Conservation (phyloP, 2,797 vertebrate species). For the Botia kubotai region DNA sequence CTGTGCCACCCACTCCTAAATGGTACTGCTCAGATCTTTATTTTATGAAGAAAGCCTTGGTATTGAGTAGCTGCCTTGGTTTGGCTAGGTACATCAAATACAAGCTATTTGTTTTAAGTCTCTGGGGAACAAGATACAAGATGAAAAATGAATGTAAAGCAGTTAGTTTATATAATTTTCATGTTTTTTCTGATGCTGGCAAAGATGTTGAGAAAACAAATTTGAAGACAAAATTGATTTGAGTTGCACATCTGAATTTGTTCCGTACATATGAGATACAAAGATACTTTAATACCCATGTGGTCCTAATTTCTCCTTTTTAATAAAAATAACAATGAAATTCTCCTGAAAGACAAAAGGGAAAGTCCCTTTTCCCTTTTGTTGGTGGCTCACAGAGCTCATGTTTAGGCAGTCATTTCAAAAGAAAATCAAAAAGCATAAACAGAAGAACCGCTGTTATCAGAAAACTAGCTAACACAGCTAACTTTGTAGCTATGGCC, state of each 20-base stretch:
- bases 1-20: constrained; percentile 67
- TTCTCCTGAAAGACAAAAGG: neutral
- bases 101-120: neutral
- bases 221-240: too few relatives aligned
- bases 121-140: neutral
- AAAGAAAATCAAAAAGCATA: neutral
- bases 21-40: constrained; percentile 61
- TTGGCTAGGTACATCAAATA: constrained; percentile 34
- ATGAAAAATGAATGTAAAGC: too few relatives aligned
- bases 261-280: neutral
- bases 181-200: neutral
- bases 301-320: neutral
- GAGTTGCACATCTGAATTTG: too few relatives aligned
- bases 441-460: neutral
- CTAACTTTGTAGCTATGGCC: constrained; percentile 10
- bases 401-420: neutral
- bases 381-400: neutral
- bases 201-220: neutral
- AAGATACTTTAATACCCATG: neutral
- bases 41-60: constrained; percentile 42
- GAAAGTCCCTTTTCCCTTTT: neutral
- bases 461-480: constrained; percentile 5
- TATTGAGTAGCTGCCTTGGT: constrained; percentile 52
- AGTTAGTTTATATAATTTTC: neutral
- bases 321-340: neutral